Percentiles rank a stretch among this genome's conserved stretches.
Evolutionary conservation across 2,797 vertebrate genomes (phyloP).

Genomic region (Naso thynnoides): DNA sequence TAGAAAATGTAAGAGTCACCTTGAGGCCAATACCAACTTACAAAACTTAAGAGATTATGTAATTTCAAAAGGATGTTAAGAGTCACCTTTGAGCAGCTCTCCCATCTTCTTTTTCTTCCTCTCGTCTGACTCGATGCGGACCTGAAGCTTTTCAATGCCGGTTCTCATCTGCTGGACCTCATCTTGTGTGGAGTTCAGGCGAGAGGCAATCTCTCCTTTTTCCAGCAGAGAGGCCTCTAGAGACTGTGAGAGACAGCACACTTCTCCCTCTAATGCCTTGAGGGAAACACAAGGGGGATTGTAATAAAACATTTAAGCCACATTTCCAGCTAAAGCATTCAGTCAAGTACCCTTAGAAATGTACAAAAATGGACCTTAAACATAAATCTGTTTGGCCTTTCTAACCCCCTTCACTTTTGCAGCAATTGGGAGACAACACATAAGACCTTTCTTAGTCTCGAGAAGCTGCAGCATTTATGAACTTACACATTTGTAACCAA

Average conservation of each 20-base stretch:
- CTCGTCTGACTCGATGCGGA: slow-evolving; percentile 93
- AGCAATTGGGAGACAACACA: too few species aligned
- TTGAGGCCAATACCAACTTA: slow-evolving; percentile 21
- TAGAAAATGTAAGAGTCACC: slow-evolving; percentile 35
- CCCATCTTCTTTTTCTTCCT: slow-evolving; percentile 84
- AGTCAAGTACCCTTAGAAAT: too few species aligned
- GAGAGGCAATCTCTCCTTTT: slow-evolving; percentile 89
- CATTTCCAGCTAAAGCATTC: too few species aligned
- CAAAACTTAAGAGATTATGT: background rate
- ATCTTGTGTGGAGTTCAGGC: slow-evolving; percentile 88
- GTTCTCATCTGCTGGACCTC: slow-evolving; percentile 88
- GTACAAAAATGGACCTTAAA: too few species aligned
- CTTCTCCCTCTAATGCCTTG: slow-evolving; percentile 82
- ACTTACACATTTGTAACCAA: too few species aligned
- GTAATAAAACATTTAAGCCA: too few species aligned
- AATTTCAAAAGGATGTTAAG: background rate
- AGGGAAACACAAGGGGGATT: slow-evolving; percentile 14
- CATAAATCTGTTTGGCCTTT: too few species aligned
- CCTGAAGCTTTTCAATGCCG: slow-evolving; percentile 92
- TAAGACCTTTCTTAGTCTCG: too few species aligned
- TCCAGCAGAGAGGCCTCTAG: slow-evolving; percentile 89
- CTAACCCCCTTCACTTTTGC: too few species aligned
- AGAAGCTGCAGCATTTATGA: too few species aligned
- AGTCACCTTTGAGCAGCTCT: slow-evolving; percentile 85
- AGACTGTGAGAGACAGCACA: slow-evolving; percentile 81